Evolutionary conservation across 2,888 invertebrate genomes (phyloP), one percentile per base, ranked within the genome.

Genomic region (Cylindroiulus punctatus): DNA sequence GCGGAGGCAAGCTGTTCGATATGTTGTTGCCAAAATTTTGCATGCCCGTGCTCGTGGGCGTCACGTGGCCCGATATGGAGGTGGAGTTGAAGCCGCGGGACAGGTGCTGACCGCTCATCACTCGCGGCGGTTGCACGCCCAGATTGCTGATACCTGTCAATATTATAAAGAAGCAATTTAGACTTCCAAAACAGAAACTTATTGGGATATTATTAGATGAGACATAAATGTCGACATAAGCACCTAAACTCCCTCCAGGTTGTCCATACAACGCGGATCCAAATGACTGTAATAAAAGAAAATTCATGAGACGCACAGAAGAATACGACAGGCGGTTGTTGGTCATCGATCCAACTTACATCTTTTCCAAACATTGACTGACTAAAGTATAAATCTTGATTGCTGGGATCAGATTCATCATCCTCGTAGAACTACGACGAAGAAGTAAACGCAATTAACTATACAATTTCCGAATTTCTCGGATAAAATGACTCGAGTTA

Each of bases 121-220:
- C 96, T 93, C 96, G 96, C 90, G 95, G 94, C 93, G 95, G 95
- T 92, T 95, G 95, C 93, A 96, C 96, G 93, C 96, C 96, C 94
- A 96, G 94, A 94, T 96, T 96, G 93, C 96, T 96, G 96, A 96
- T 96, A 94, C 94, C 95, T 88, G 86, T 12, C 17, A 3, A 47
- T 4, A 17, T 47, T 8, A 40, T 12, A 19, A 47, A 4, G 19
- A 47, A 12, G 17, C 3, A 4, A 14, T 17, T 4, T 12, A 47
- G 47, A 47, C 4, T 47, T 17, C 47, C n/a, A n/a, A n/a, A 47
- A 47, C 14, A n/a, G 30, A 84, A 36, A 36, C 36, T 7, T 4
- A 4, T 12, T 40, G 44, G n/a, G n/a, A n/a, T n/a, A n/a, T n/a
- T n/a, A n/a, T n/a, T n/a, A n/a, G n/a, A n/a, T n/a, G n/a, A n/a